A percentile compares a stretch with the other conserved stretches of the same genome.
Evolutionary conservation across 2,888 invertebrate genomes (phyloP).

Genomic region (Philhelius pedissequus): DNA sequence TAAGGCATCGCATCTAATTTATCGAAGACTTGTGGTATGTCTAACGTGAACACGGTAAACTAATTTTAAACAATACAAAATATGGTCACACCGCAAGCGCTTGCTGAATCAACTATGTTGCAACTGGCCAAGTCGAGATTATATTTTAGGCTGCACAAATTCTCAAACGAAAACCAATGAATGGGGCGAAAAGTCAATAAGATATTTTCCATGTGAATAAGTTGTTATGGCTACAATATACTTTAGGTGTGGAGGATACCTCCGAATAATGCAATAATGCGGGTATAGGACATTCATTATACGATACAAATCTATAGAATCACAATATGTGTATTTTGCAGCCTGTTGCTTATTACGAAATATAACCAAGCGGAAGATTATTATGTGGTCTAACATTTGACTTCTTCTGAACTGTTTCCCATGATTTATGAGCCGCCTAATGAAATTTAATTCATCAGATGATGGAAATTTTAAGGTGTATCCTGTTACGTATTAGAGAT

Average conservation of each 20-base stretch:
- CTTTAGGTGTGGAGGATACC: conserved; percentile 40
- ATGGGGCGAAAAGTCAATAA: conserved; percentile 45
- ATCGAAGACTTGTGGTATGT: too few species aligned
- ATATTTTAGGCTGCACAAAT: not conserved
- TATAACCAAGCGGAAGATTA: not conserved
- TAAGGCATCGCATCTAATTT: too few species aligned
- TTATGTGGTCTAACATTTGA: conserved; percentile 31
- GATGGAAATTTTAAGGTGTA: conserved; percentile 26
- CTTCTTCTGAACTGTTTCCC: conserved; percentile 37
- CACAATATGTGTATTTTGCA: not conserved
- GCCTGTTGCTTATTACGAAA: conserved; percentile 15
- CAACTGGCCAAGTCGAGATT: conserved; percentile 44
- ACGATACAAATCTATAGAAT: not conserved
- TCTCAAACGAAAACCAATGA: not conserved
- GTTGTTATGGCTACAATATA: not conserved
- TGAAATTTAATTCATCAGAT: conserved; percentile 49
- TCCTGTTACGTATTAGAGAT: not conserved
- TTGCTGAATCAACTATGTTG: conserved; percentile 35
- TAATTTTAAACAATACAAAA: too few species aligned
- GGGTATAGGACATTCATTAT: conserved; percentile 24
- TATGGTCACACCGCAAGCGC: not conserved
- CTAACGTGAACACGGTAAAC: too few species aligned
- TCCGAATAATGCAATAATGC: conserved; percentile 34
- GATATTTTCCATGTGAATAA: conserved; percentile 43
- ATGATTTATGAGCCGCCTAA: conserved; percentile 47